Evolutionary conservation across 2,113 vertebrate species (phyloP), one percentile per base, ranked within the genome.

Genomic region (Notothenia coriiceps): DNA sequence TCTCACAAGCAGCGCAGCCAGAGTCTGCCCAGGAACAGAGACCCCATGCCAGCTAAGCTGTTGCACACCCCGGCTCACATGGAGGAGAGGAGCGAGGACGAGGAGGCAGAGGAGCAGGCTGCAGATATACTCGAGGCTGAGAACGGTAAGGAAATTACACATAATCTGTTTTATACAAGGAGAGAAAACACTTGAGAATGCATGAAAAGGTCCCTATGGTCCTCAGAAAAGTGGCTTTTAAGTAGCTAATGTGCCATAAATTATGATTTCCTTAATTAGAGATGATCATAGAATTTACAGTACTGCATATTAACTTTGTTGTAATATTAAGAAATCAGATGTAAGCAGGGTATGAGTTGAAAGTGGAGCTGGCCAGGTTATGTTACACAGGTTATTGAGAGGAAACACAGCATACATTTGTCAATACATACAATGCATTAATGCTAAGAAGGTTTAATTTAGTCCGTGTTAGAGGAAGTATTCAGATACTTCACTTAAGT

Each of bases 1-100:
- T 94, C 96, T 11, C 95, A 96, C 86, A 96, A 96, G 82, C 97
- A 97, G 78, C 95, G 95, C 17, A 98, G 97, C 88, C 96, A 97
- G 88, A 99, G 96, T 82, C 94, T 98, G 14, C 96, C 97, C 44
- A 88, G 95, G 35, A 97, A 97, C 89, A 95, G 96, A 44, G 97
- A 97, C 17, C 91, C 88, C 2, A 83, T 94, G 92, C 87, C 83
- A 79, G 92, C 89, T 22, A 91, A 91, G 1, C 29, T 89, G 0
- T 88, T 91, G 54, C 92, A 93, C 82, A 86, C 93, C 52, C 76
- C 92, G 0, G 93, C 92, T 61, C 94, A 93, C 5, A 88, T 92
- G 29, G 95, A 97, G 13, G 95, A 96, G 82, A 93, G 83, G 10
- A 94, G 92, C 10, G 95, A 96, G 82, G 95, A 96, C 1, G 94